Evolutionary conservation across 2,797 vertebrate species (phyloP).

Genomic region (Echiichthys vipera): DNA sequence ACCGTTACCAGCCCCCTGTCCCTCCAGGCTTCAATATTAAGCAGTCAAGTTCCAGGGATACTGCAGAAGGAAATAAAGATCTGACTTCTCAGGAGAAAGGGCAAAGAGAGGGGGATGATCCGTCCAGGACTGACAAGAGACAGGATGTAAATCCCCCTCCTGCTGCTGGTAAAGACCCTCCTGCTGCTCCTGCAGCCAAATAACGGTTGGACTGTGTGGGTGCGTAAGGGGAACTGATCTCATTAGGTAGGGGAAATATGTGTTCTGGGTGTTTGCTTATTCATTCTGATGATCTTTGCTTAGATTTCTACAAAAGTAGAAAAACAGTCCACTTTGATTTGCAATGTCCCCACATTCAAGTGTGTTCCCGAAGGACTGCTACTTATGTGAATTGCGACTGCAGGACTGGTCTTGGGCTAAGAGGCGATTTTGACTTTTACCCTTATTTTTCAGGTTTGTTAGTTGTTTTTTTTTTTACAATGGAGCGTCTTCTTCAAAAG

Average conservation of each 20-base stretch:
- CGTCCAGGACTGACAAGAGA: constrained; percentile 24
- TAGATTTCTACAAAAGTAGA: constrained; percentile 20
- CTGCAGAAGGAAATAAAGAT: constrained; percentile 20
- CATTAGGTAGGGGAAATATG: not conserved
- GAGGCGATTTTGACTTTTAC: not conserved
- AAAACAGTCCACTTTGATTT: constrained; percentile 19
- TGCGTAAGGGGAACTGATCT: constrained; percentile 2
- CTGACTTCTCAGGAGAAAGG: constrained; percentile 26
- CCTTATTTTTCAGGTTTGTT: constrained; percentile 11
- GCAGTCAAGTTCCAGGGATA: not conserved
- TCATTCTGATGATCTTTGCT: constrained; percentile 24
- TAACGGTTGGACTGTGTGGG: constrained; percentile 14
- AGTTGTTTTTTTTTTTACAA: constrained; percentile 6
- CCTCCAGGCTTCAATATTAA: constrained; percentile 35
- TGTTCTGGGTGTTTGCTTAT: constrained; percentile 14
- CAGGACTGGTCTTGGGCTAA: not conserved
- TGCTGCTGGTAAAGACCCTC: constrained; percentile 39
- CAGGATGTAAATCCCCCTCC: constrained; percentile 32
- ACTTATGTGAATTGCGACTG: constrained; percentile 14
- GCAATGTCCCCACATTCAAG: not conserved
- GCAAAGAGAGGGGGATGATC: constrained; percentile 4
- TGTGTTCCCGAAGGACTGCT: constrained; percentile 17
- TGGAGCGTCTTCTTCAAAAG: not conserved
- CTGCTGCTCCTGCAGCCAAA: constrained; percentile 35
- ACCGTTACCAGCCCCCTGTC: constrained; percentile 80